phyloP scores from a whole-genome alignment of 64 coral and sea anemone species.

The Montipora efflorescens region DNA sequence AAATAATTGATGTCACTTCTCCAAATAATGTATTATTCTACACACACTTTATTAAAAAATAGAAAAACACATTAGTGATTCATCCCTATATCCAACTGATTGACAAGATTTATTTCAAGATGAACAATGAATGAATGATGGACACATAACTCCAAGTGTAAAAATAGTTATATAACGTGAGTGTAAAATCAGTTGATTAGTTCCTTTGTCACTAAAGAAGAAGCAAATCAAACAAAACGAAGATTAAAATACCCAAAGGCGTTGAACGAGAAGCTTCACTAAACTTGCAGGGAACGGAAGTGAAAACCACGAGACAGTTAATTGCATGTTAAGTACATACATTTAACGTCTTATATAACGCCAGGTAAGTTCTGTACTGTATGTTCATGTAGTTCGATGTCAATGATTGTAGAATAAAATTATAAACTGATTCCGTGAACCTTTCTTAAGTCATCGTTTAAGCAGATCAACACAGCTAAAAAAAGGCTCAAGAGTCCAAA shows the following conservation, averaged over 20 bases:
- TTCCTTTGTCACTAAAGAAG: background rate
- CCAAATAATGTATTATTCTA: too few species aligned
- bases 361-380: background rate
- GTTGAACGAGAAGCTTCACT: background rate
- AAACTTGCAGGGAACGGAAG: background rate
- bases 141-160: background rate
- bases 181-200: background rate
- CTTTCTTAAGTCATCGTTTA: background rate
- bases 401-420: background rate
- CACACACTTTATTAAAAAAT: too few species aligned
- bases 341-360: background rate
- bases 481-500: background rate
- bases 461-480: background rate
- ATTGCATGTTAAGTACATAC: background rate
- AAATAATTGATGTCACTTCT: too few species aligned
- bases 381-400: background rate
- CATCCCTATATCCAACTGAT: too few species aligned
- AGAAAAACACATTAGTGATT: too few species aligned
- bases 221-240: background rate
- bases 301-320: background rate
- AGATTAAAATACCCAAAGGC: too few species aligned
- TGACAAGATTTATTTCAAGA: too few species aligned
- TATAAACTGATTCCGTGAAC: background rate
- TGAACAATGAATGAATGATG: too few species aligned
- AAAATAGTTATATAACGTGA: background rate